phyloP scores from a whole-genome alignment of 2,888 invertebrate genomes.

The Sminthurides aquaticus region DNA sequence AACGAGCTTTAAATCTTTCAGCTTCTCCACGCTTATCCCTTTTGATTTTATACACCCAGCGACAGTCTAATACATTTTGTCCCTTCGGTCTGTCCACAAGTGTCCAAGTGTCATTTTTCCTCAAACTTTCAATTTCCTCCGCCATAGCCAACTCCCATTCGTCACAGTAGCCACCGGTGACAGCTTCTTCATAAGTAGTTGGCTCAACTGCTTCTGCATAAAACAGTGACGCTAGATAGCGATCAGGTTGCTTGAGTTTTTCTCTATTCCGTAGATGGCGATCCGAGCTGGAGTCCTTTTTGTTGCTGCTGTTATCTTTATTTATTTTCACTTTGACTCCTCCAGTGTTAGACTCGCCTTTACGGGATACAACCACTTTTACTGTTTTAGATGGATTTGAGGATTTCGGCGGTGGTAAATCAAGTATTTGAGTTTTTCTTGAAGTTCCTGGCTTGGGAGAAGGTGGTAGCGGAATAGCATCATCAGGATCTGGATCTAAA shows the following conservation, averaged over 20 bases:
- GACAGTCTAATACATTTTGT: conserved; percentile 5
- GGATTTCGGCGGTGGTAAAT: too few relatives aligned
- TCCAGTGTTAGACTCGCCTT: too few relatives aligned
- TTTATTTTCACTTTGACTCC: too few relatives aligned
- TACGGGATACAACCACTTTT: too few relatives aligned
- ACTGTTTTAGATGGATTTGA: too few relatives aligned
- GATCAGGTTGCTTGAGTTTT: conserved; percentile 1
- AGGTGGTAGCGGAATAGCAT: too few relatives aligned
- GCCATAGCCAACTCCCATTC: conserved; percentile 23
- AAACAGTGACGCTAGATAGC: too few relatives aligned
- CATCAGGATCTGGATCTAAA: too few relatives aligned
- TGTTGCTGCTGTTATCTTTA: too few relatives aligned
- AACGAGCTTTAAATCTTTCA: conserved; percentile 18
- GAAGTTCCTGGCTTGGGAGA: too few relatives aligned
- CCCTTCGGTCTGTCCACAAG: conserved; percentile 10
- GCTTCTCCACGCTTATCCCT: background rate
- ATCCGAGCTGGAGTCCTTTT: too few relatives aligned
- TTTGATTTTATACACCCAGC: conserved; percentile 21
- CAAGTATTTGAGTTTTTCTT: too few relatives aligned
- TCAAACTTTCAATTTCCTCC: conserved; percentile 11
- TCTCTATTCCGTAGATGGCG: background rate
- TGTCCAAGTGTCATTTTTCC: conserved; percentile 6
- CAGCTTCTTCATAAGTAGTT: background rate
- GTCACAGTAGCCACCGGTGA: background rate
- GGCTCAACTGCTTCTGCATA: conserved; percentile 1